phyloP scores from a whole-genome alignment of 1,140 invertebrate genomes.

The Calephelis virginiensis region DNA sequence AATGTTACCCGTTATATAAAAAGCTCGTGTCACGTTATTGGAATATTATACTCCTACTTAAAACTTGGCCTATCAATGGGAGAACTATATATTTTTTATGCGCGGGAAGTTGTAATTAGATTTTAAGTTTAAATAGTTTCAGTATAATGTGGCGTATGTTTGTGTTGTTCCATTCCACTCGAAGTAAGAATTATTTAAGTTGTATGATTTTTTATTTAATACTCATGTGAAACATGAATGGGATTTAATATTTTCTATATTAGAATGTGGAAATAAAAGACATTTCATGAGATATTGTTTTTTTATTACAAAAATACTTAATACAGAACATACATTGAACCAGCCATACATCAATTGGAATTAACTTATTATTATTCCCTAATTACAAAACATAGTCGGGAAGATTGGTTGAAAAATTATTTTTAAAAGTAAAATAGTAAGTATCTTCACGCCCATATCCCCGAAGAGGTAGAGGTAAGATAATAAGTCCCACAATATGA shows the following conservation, averaged over 20 bases:
- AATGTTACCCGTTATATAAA: too few species aligned
- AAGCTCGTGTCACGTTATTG: too few species aligned
- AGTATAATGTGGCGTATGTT: slow-evolving; percentile 15
- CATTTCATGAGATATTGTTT: slow-evolving; percentile 27
- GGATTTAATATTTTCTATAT: slow-evolving; percentile 48
- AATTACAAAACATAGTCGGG: background rate
- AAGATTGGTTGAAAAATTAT: too few species aligned
- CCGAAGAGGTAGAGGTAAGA: too few species aligned
- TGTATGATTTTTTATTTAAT: slow-evolving; percentile 43
- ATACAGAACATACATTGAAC: slow-evolving; percentile 2
- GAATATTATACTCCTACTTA: too few species aligned
- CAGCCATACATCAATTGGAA: slow-evolving; percentile 9
- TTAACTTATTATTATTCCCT: slow-evolving; percentile 6
- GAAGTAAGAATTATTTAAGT: slow-evolving; percentile 31
- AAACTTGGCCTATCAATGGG: too few species aligned
- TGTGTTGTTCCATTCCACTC: slow-evolving; percentile 36
- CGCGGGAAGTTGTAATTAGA: too few species aligned
- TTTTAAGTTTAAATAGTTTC: background rate
- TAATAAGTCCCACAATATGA: too few species aligned
- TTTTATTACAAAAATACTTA: slow-evolving; percentile 31
- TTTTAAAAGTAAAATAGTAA: too few species aligned
- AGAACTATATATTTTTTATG: too few species aligned
- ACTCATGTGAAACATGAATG: slow-evolving; percentile 64
- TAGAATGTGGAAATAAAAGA: slow-evolving; percentile 49
- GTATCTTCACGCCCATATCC: too few species aligned